Evolutionary conservation across 1,140 invertebrate species (phyloP), one percentile per base, ranked within the genome.

Genomic region (Sycophaga agraensis): DNA sequence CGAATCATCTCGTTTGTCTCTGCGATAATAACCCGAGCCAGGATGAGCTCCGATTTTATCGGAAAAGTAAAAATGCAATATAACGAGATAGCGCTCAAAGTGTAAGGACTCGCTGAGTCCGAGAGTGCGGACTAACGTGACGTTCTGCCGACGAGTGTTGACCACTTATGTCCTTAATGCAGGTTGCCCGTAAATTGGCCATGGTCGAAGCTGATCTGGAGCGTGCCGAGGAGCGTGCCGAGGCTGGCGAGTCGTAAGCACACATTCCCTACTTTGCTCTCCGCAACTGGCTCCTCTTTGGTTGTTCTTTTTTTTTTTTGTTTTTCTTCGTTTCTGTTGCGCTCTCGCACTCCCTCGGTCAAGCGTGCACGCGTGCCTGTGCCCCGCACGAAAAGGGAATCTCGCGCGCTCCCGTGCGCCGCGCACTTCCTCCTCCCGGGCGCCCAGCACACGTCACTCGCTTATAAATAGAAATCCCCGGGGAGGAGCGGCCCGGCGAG

Each of bases 201-300:
- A 99, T 99, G 94, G 97, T 99, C 89, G 98, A 99, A 87, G 97
- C 97, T 82, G 98, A 99, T 87, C 88, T 99, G 83, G 98, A 99
- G 85, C 92, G 97, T 86, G 96, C 98, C 73, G 98, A 99, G 88
- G 96, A 99, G 84, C 93, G 98, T 84, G 95, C 98, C 75, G 97
- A 99, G 84, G 87, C 96, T 79, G 97, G 97, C 85, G 98, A 99
- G 92, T 93, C 94, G 96, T 99, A 94, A 90, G 92, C 88, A 86
- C 14, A 70, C 21, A 45, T 16, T 57, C 73, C 8, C 70, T 34
- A 45, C 26, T 57, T 71, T 43, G 57, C n/a, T n/a, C n/a, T n/a
- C n/a, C n/a, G n/a, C n/a, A n/a, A n/a, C n/a, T 40, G 28, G 34
- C n/a, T n/a, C n/a, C n/a, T n/a, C n/a, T n/a, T n/a, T n/a, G n/a